Percentiles rank a stretch among this genome's conserved stretches.
Evolutionary conservation across 2,888 invertebrate species (phyloP).

Genomic region (Rugalucina vietnamica): DNA sequence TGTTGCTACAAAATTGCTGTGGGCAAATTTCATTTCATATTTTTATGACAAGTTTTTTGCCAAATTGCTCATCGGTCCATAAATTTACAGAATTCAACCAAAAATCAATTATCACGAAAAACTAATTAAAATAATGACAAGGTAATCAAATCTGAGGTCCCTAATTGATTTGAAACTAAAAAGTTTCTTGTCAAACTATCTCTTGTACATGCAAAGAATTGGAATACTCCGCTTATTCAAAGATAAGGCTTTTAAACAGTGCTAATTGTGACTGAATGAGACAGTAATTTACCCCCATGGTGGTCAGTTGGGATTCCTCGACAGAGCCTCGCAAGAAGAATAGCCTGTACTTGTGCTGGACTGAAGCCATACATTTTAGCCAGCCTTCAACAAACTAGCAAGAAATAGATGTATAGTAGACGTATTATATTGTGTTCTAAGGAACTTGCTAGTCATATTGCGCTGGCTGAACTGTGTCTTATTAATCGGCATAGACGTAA

Average conservation of each 20-base stretch:
- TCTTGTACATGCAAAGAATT: not conserved
- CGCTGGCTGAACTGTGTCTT: too few relatives aligned
- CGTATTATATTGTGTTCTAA: too few relatives aligned
- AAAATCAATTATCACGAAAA: slow-evolving; percentile 10
- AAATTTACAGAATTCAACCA: slow-evolving; percentile 6
- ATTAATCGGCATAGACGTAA: too few relatives aligned
- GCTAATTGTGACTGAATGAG: not conserved
- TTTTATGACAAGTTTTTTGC: slow-evolving; percentile 1
- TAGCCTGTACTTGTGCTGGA: too few relatives aligned
- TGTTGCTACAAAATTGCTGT: not conserved
- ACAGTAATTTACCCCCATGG: not conserved
- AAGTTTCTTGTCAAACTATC: not conserved
- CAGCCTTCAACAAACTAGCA: too few relatives aligned
- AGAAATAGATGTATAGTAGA: too few relatives aligned
- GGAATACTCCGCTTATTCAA: not conserved
- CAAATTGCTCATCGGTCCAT: not conserved
- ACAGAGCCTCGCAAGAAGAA: not conserved
- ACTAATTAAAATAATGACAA: slow-evolving; percentile 16
- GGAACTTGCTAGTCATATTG: too few relatives aligned
- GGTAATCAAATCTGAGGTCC: not conserved
- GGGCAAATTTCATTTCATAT: not conserved
- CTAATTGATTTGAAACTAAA: slow-evolving; percentile 12
- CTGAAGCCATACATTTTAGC: too few relatives aligned
- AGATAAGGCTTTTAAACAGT: slow-evolving; percentile 3
- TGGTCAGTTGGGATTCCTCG: not conserved